Percentiles rank a stretch among this genome's conserved stretches.
These are phyloP conservation scores for Steinernema carpocapsae DNA, from an alignment of 2,888 invertebrate genomes.

Conservation along the genomic window DNA sequence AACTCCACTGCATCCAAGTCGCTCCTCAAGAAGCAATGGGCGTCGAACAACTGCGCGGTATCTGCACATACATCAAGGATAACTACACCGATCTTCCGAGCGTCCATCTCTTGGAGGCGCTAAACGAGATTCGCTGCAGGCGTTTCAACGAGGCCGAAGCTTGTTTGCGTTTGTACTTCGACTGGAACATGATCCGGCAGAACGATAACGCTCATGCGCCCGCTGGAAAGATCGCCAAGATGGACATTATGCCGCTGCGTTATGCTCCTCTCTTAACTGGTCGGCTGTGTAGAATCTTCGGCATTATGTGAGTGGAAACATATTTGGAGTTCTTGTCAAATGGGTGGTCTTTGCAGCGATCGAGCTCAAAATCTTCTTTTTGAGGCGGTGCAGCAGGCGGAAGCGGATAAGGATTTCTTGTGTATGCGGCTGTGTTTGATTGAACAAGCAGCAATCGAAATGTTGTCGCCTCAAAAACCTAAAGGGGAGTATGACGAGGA, in stretches of 20 bases:
- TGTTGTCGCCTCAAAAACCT: background rate
- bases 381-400: constrained; percentile 21
- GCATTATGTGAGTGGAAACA: background rate
- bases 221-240: background rate
- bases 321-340: background rate
- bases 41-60: background rate
- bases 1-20: constrained; percentile 22
- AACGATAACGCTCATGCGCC: background rate
- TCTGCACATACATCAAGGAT: background rate
- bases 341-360: background rate
- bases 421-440: constrained; percentile 30
- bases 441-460: constrained; percentile 18
- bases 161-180: constrained; percentile 8
- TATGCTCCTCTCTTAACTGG: background rate
- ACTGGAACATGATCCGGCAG: constrained; percentile 25
- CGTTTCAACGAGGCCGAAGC: constrained; percentile 16
- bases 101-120: constrained; percentile 5
- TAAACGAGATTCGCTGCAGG: constrained; percentile 16
- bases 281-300: constrained; percentile 14
- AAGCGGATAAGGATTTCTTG: constrained; percentile 19
- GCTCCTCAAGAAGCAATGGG: background rate
- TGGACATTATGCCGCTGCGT: constrained; percentile 14
- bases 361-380: constrained; percentile 26
- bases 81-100: constrained; percentile 30
- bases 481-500: background rate